Percentiles rank a stretch among this genome's conserved stretches.
These are phyloP conservation scores for Sylvia borin DNA, from an alignment of 2,797 vertebrate species.

Conservation along the genomic window DNA sequence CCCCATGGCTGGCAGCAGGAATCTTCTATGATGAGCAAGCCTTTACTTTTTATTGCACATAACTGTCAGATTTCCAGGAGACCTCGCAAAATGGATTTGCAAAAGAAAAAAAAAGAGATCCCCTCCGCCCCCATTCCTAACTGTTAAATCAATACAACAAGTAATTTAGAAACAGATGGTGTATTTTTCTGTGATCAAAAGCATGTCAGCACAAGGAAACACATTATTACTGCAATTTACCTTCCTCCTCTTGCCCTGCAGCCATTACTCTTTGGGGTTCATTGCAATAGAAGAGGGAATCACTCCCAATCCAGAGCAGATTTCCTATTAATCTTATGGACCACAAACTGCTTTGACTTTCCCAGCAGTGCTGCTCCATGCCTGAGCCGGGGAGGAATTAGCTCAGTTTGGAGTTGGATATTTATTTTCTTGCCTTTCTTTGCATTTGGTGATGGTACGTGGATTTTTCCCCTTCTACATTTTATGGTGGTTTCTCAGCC, in stretches of 20 bases:
- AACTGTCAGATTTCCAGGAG: conserved; percentile 33
- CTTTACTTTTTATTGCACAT: not conserved
- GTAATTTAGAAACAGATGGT: conserved; percentile 63
- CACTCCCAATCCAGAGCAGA: conserved; percentile 27
- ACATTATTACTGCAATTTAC: conserved; percentile 61
- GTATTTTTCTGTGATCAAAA: conserved; percentile 63
- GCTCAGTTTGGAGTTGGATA: not conserved
- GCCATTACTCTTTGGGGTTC: conserved; percentile 55
- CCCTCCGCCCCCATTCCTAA: not conserved
- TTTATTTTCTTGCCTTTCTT: not conserved
- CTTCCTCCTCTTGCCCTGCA: conserved; percentile 45
- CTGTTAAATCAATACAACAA: conserved; percentile 67
- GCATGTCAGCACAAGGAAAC: conserved; percentile 62
- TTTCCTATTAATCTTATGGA: conserved; percentile 38
- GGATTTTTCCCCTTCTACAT: not conserved
- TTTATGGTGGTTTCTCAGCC: not conserved
- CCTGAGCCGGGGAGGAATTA: not conserved
- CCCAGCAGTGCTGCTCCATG: fast-evolving
- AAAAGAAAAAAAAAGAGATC: not conserved
- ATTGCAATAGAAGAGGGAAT: conserved; percentile 59
- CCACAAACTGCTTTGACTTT: not conserved
- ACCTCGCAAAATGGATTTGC: conserved; percentile 19
- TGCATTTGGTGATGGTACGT: not conserved
- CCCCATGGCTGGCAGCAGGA: not conserved
- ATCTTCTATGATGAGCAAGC: not conserved